phyloP scores from a whole-genome alignment of 2,888 invertebrate genomes.

The Cosmia trapezina region DNA sequence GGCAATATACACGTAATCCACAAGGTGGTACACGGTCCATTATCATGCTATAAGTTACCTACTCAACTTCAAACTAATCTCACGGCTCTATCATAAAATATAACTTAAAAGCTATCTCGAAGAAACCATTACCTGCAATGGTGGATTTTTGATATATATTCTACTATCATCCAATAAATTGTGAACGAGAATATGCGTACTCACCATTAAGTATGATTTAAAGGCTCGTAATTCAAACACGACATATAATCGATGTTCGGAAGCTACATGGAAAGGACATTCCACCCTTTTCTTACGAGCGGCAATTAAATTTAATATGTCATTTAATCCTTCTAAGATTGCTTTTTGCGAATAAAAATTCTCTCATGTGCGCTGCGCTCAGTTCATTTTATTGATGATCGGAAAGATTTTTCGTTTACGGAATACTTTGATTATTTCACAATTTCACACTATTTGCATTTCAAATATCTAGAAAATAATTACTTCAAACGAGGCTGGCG shows the following conservation, averaged over 20 bases:
- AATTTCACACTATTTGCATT: conserved; percentile 46
- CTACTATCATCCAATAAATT: conserved; percentile 83
- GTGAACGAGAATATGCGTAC: conserved; percentile 84
- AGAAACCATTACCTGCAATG: conserved; percentile 73
- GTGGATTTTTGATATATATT: conserved; percentile 81
- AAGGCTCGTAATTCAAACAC: conserved; percentile 81
- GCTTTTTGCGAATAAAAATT: conserved; percentile 44
- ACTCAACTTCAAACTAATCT: conserved; percentile 59
- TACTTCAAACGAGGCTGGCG: conserved; percentile 24
- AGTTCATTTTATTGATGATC: conserved; percentile 50
- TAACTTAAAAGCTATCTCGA: conserved; percentile 65
- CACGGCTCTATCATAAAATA: conserved; percentile 62
- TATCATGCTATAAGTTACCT: conserved; percentile 47
- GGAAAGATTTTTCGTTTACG: conserved; percentile 20
- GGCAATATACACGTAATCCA: conserved; percentile 47
- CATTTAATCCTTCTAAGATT: conserved; percentile 58
- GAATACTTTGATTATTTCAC: conserved; percentile 40
- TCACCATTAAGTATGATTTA: conserved; percentile 88
- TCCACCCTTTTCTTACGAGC: conserved; percentile 64
- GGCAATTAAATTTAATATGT: conserved; percentile 61
- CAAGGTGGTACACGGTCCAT: conserved; percentile 34
- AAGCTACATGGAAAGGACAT: conserved; percentile 76
- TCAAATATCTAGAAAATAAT: conserved; percentile 38
- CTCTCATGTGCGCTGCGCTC: conserved; percentile 44
- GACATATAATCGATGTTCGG: conserved; percentile 81